Evolutionary conservation across 2,888 invertebrate species (phyloP), one percentile per base, ranked within the genome.

Genomic region (Noctua janthe): DNA sequence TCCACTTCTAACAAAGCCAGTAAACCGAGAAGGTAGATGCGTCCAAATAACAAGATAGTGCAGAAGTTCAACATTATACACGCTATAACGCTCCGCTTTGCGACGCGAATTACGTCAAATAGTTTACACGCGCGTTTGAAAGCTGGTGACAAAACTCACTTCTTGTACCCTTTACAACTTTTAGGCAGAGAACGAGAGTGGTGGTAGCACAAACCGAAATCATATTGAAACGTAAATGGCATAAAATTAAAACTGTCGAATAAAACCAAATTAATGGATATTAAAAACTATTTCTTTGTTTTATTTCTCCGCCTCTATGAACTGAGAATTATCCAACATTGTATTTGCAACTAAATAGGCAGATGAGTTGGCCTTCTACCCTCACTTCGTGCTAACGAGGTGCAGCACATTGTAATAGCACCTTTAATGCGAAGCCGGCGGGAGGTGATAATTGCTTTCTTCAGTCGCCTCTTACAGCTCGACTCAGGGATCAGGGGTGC

Each of bases 391-490:
- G 59, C 2, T 76, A 69, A 35, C 69, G 76, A 87, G 84, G 79
- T 82, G 79, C 80, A 70, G 82, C 49, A 15, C 84, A 87, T 73
- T 82, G 87, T 87, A 84, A 88, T 90, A 76, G 72, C 76, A 78
- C 71, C 67, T 88, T 85, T 90, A 89, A 90, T 88, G 80, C 75
- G 71, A 62, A 4, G 83, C 69, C 54, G 64, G 88, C 86, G 89
- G 91, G 91, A 91, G 85, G 84, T 90, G 91, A 91, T 94, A 94
- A 94, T 93, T 94, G 93, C 94, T 94, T 94, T 92, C 93, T 93
- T 93, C 92, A 92, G 91, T 87, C 88, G 86, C 88, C 89, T 89
- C 89, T 87, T 89, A 83, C 89, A 88, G 76, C 74, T 5, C 84
- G 83, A 66, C 66, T 64, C 29, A 29, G 29, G 62, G 83, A 87